phyloP scores from a whole-genome alignment of 2,888 invertebrate genomes.

The Nemurella pictetii region DNA sequence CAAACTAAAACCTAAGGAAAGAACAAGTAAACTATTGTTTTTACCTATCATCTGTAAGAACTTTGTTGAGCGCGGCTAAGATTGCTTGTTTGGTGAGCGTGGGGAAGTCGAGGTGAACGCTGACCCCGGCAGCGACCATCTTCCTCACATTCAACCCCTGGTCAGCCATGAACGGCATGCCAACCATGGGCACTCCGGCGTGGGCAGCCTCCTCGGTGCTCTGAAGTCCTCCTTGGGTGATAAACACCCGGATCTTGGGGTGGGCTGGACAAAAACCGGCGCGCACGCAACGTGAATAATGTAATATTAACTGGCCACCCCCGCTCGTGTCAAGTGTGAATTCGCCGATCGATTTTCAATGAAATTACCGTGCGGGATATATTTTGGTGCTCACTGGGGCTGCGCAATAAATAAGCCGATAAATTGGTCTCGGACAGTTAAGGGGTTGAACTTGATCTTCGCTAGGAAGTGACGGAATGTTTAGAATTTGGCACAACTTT shows the following conservation, averaged over 20 bases:
- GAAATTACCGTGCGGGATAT: neutral
- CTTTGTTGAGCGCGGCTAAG: constrained; percentile 21
- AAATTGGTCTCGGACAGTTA: neutral
- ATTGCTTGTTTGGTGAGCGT: constrained; percentile 27
- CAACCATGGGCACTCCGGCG: constrained; percentile 31
- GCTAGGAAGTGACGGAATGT: neutral
- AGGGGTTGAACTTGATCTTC: neutral
- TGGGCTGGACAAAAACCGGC: constrained; percentile 18
- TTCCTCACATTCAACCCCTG: constrained; percentile 33
- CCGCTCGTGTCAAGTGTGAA: neutral
- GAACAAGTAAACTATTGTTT: neutral
- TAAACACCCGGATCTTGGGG: constrained; percentile 34
- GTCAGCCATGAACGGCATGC: constrained; percentile 34
- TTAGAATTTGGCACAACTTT: too few relatives aligned
- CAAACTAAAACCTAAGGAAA: too few relatives aligned
- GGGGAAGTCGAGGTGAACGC: constrained; percentile 28
- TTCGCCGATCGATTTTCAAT: neutral
- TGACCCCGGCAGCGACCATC: constrained; percentile 27
- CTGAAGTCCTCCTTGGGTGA: constrained; percentile 36
- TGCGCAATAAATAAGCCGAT: neutral
- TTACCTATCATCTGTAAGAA: constrained; percentile 29
- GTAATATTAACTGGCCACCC: neutral
- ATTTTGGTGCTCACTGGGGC: neutral
- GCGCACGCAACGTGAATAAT: neutral
- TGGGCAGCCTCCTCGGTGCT: constrained; percentile 35